Base-by-base conservation (phyloP, 2,797 vertebrate species). In the Sebastes hubbsi region DNA sequence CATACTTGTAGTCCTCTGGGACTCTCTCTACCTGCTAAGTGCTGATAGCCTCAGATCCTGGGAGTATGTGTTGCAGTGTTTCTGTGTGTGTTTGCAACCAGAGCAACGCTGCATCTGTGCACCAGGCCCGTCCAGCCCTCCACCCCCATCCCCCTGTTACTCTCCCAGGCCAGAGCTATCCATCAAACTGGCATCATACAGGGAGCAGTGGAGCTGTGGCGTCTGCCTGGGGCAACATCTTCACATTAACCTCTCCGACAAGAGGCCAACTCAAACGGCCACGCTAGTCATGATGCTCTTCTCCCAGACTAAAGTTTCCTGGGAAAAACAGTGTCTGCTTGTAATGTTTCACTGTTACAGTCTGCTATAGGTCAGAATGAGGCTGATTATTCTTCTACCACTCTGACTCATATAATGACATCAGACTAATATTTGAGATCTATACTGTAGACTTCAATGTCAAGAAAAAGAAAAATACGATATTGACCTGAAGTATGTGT, bases 141-240 rank as follows among this genome's bases (percentile, higher is more conserved):
- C 71, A 3, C 61, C 38, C 64, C 56, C 5, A 8, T n/a, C 42
- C 38, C 22, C 20, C 11, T 13, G 7, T 52, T 25, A 74, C 34
- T 54, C 78, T 77, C 85, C 25, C 78, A 64, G 81, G 88, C 81
- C 80, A 76, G 64, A 85, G 75, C 86, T 58, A 91, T 93, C 88
- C 87, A 91, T 94, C 92, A 93, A 82, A 62, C 74, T 92, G 87
- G 85, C 89, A 89, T 87, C 84, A 68, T 52, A 80, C 76, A 77
- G 64, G 80, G 84, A 89, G 71, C 76, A 32, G 72, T 52, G 74
- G 80, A 38, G 75, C 85, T 58, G 56, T 34, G 27, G 81, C 75
- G 62, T 89, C 88, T 77, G 88, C 88, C 90, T 46, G 84, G 78
- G 85, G 81, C 72, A 78, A 62, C 55, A 1, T 84, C 58, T 76